Conservation (phyloP, 2,888 invertebrate species). For the Oligia fasciuncula region DNA sequence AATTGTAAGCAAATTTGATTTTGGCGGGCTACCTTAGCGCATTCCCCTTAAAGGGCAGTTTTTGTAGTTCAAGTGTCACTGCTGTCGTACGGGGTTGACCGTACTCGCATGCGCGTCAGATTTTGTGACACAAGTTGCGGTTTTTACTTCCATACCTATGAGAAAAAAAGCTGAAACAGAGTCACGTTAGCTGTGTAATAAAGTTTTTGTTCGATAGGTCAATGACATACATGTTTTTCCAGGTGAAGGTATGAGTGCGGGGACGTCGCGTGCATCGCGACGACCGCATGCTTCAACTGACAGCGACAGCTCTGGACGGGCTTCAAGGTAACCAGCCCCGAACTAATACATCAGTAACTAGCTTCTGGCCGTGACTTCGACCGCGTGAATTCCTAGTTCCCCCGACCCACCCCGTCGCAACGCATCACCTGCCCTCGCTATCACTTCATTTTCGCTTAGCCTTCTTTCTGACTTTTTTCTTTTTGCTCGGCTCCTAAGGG, state of each 20-base stretch:
- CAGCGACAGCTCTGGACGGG: conserved; percentile 85
- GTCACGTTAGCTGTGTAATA: not conserved
- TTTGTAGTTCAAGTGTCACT: not conserved
- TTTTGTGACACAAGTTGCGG: not conserved
- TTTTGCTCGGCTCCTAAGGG: no score
- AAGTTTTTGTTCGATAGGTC: not conserved
- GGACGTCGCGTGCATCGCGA: conserved; percentile 80
- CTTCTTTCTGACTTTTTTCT: no score
- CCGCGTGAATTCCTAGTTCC: no score
- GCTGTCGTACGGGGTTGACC: not conserved
- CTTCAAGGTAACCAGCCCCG: conserved; percentile 82
- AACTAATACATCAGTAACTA: not conserved
- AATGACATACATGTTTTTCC: not conserved
- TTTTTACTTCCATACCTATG: not conserved
- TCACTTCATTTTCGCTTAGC: no score
- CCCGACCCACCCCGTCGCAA: no score
- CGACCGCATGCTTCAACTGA: conserved; percentile 86
- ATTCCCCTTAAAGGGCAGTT: not conserved
- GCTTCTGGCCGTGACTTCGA: not conserved
- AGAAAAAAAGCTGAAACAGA: not conserved
- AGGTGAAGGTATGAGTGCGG: conserved; percentile 75
- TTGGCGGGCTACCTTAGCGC: not conserved
- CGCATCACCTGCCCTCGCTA: no score
- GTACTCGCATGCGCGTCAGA: not conserved
- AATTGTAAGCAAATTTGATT: not conserved